Conservation (phyloP, 2,113 vertebrate species). For the Corythornis madagascariensis region DNA sequence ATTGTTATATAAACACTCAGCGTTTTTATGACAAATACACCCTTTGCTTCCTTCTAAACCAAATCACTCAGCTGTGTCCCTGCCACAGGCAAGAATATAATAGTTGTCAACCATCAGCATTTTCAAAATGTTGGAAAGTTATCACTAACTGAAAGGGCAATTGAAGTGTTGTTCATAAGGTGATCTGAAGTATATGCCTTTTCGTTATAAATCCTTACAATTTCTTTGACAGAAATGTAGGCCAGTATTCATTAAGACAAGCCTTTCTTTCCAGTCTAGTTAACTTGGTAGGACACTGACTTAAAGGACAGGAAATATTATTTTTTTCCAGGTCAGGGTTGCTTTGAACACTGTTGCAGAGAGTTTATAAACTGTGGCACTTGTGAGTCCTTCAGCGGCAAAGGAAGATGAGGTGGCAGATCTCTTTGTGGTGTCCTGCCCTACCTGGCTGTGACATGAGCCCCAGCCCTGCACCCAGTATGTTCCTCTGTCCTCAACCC, state of each 20-base stretch:
- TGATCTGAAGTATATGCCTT: neutral
- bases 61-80: neutral
- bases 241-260: neutral
- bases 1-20: slow-evolving; percentile 24
- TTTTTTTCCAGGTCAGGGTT: neutral
- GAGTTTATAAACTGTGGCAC: neutral
- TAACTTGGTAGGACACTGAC: neutral
- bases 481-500: neutral
- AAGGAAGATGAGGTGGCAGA: neutral
- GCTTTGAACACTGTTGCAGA: neutral
- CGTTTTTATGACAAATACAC: slow-evolving; percentile 8
- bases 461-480: neutral
- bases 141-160: neutral
- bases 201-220: neutral
- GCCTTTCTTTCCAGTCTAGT: neutral
- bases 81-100: neutral
- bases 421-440: neutral
- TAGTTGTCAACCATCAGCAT: neutral
- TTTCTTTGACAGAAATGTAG: neutral
- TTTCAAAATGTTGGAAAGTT: neutral
- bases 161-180: neutral
- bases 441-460: neutral
- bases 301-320: neutral
- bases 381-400: neutral
- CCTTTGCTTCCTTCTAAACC: neutral